These are phyloP conservation scores for Rhopalosiphum maidis DNA, from an alignment of 1,140 invertebrate species.

Conservation along the genomic window DNA sequence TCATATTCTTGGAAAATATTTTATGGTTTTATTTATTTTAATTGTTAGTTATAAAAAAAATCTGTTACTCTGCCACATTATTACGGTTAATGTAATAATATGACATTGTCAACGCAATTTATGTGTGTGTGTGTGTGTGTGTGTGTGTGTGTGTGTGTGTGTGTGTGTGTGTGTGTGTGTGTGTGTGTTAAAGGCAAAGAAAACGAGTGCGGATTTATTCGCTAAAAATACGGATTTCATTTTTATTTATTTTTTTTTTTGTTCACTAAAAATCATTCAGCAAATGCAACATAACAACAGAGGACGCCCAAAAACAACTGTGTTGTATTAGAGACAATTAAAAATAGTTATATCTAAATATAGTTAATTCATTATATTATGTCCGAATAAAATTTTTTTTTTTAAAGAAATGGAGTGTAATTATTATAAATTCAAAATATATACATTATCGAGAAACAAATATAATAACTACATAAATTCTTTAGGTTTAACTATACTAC, in stretches of 20 bases:
- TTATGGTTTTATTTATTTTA: neutral
- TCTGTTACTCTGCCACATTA: neutral
- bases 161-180: too few relatives aligned
- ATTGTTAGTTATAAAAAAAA: conserved; percentile 1
- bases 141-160: too few relatives aligned
- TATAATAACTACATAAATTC: neutral
- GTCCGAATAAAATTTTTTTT: neutral
- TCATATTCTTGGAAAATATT: neutral
- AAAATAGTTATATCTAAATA: conserved; percentile 44
- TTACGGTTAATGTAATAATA: conserved; percentile 29
- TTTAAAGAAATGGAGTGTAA: neutral
- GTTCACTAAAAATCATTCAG: conserved; percentile 16
- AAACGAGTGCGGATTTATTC: neutral
- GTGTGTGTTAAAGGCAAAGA: neutral
- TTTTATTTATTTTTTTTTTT: conserved; percentile 32
- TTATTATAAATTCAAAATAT: conserved; percentile 9
- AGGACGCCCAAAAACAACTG: neutral
- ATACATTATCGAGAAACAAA: neutral
- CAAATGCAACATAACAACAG: conserved; percentile 6
- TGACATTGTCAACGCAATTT: conserved; percentile 5
- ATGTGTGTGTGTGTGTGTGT: neutral
- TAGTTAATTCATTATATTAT: neutral
- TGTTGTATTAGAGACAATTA: conserved; percentile 34
- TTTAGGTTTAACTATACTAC: neutral
- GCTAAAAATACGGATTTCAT: conserved; percentile 38